phyloP scores from a whole-genome alignment of 2,113 vertebrate genomes.

The Rhombomys opimus region DNA sequence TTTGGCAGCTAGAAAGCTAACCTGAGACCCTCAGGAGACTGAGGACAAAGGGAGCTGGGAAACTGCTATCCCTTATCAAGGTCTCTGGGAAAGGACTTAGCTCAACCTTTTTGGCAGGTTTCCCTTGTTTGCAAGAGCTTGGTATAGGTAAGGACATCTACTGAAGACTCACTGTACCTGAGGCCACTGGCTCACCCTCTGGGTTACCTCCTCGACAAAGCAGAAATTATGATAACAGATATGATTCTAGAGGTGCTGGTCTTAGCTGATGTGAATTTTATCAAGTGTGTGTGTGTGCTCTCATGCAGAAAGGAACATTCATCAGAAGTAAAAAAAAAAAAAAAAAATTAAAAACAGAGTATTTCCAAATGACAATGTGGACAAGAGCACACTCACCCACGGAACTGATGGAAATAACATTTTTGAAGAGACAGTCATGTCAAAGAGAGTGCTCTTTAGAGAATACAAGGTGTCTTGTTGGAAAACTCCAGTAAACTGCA shows the following conservation, averaged over 20 bases:
- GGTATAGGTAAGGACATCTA: background rate
- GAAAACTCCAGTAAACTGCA: slow-evolving; percentile 25
- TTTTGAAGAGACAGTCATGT: background rate
- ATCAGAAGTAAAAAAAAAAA: background rate
- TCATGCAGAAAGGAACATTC: background rate
- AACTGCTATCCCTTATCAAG: background rate
- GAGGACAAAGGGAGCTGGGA: background rate
- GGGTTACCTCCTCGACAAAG: background rate
- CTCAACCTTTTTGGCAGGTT: background rate
- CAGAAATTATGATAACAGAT: background rate
- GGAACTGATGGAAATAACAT: background rate
- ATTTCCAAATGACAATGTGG: background rate
- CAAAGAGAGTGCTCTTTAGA: slow-evolving; percentile 50
- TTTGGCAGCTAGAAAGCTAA: background rate
- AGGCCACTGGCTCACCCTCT: background rate
- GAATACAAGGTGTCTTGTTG: background rate
- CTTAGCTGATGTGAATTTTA: background rate
- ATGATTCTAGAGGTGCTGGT: background rate
- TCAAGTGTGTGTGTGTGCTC: background rate
- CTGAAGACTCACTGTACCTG: background rate
- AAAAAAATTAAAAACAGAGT: background rate
- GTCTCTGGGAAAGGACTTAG: background rate
- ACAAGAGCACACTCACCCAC: background rate
- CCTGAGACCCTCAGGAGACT: background rate
- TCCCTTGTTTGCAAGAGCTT: background rate